phyloP scores from a whole-genome alignment of 2,888 invertebrate species.

The Adelphocoris suturalis region DNA sequence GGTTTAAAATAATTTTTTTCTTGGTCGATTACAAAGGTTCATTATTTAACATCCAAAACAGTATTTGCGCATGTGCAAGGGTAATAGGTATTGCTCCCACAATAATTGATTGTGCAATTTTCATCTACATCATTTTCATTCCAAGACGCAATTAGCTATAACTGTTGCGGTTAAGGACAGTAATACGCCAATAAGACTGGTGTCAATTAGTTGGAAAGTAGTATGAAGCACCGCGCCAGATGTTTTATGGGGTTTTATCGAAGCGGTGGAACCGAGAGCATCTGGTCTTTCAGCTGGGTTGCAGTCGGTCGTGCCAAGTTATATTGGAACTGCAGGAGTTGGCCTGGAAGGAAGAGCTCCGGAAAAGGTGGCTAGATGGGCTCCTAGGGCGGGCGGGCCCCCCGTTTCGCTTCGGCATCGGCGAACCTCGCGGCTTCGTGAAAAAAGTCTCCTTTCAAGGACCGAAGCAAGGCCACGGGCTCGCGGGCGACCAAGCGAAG shows the following conservation, averaged over 20 bases:
- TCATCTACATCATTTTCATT: too few species aligned
- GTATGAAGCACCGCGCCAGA: too few species aligned
- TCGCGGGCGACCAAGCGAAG: slow-evolving; percentile 55
- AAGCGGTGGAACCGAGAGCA: neutral
- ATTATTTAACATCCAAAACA: too few species aligned
- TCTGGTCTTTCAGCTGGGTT: slow-evolving; percentile 24
- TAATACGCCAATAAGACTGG: too few species aligned
- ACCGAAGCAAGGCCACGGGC: slow-evolving; percentile 24
- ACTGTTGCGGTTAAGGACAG: too few species aligned
- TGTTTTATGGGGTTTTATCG: too few species aligned
- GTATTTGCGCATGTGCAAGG: too few species aligned
- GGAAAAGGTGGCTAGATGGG: slow-evolving; percentile 17
- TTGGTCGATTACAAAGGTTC: too few species aligned
- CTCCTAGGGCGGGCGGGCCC: neutral
- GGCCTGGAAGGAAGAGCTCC: slow-evolving; percentile 26
- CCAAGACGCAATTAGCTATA: too few species aligned
- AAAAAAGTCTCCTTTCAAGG: slow-evolving; percentile 60
- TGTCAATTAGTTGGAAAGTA: neutral
- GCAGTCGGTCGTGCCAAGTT: neutral
- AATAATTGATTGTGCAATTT: too few species aligned
- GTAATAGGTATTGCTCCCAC: too few species aligned
- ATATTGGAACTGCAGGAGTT: neutral
- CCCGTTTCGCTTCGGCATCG: slow-evolving; percentile 12
- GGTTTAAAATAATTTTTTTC: too few species aligned
- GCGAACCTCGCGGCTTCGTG: slow-evolving; percentile 22